A percentile compares a stretch with the other conserved stretches of the same genome.
Evolutionary conservation across 2,113 vertebrate genomes (phyloP).

Genomic region (Myanophis thanlyinensis): DNA sequence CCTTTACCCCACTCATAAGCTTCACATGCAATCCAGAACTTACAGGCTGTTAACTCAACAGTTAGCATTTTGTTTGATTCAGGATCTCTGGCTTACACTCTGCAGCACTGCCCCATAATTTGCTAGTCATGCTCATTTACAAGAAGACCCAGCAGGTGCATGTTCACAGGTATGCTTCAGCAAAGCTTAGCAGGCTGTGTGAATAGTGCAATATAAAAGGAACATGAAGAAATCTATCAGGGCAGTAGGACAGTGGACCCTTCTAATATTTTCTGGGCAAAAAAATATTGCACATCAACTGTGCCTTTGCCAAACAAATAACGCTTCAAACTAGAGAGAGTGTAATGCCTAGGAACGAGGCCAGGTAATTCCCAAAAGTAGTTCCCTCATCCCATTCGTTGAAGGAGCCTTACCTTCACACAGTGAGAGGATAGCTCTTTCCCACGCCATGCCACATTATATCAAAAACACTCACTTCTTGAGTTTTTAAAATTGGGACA

Average conservation of each 20-base stretch:
- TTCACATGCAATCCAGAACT: not conserved
- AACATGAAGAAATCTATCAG: not conserved
- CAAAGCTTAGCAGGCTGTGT: not conserved
- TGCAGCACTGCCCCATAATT: not conserved
- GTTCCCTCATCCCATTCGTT: not conserved
- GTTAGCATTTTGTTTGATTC: not conserved
- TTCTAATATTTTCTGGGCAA: not conserved
- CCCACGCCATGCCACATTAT: too few relatives aligned
- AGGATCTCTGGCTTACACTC: not conserved
- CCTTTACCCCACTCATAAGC: not conserved
- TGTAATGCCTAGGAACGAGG: not conserved
- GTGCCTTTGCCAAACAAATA: not conserved
- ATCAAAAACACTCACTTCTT: not conserved
- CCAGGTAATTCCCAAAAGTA: not conserved
- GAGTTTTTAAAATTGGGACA: not conserved
- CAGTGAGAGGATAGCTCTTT: not conserved
- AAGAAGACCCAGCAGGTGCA: not conserved
- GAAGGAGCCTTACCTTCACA: not conserved
- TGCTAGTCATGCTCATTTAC: not conserved
- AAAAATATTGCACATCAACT: not conserved
- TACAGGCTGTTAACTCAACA: not conserved
- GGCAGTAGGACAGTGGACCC: not conserved
- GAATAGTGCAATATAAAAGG: not conserved
- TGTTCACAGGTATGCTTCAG: not conserved
- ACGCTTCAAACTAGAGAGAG: not conserved